Conservation (phyloP, 1,140 invertebrate genomes). For the Brachionus rubens region DNA sequence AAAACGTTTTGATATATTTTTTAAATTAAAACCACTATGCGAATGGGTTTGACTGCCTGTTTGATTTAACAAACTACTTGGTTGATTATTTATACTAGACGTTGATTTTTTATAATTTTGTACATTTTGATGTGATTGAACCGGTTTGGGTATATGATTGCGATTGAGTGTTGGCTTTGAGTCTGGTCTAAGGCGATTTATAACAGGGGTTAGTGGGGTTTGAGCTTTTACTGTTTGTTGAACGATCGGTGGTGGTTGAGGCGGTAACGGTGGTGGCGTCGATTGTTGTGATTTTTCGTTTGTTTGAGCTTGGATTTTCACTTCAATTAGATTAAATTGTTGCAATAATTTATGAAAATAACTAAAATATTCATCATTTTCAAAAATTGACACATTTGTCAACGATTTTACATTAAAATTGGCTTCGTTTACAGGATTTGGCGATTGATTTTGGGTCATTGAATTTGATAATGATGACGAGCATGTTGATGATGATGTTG, state of each 20-base stretch:
- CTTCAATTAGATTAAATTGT: conserved; percentile 17
- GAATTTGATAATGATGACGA: conserved; percentile 24
- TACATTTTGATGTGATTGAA: too few species aligned
- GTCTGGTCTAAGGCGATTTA: not conserved
- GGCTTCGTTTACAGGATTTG: not conserved
- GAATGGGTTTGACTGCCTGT: not conserved
- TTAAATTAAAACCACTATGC: conserved; percentile 23
- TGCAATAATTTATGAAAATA: conserved; percentile 44
- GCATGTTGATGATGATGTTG: not conserved
- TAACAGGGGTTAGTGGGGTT: not conserved
- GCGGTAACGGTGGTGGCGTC: not conserved
- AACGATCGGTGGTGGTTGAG: not conserved
- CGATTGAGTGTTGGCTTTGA: not conserved
- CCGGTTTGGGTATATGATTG: conserved; percentile 28
- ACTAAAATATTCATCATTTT: conserved; percentile 44
- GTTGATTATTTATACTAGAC: not conserved
- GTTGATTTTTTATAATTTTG: too few species aligned
- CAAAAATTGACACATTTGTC: conserved; percentile 26
- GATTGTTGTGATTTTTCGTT: not conserved
- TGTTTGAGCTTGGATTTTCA: conserved; percentile 8
- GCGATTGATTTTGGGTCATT: not conserved
- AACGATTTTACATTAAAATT: conserved; percentile 12
- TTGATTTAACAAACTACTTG: not conserved
- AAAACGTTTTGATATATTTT: conserved; percentile 35
- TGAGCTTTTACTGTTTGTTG: not conserved